Percentiles rank a stretch among this genome's conserved stretches.
Conservation (phyloP, 2,113 vertebrate genomes). For the Paradisaea rubra region DNA sequence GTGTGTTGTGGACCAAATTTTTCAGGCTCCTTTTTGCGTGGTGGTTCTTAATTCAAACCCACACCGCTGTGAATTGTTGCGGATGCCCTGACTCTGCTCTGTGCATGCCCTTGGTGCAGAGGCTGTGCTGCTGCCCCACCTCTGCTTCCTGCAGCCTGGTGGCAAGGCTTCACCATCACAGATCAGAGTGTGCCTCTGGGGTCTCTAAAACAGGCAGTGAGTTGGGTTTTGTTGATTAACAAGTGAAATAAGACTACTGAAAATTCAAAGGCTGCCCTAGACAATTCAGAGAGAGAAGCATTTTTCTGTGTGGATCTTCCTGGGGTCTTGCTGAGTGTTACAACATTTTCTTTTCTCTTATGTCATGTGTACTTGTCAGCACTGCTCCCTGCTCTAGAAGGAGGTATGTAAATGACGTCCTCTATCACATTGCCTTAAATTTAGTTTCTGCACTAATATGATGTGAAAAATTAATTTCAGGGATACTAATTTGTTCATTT, state of each 20-base stretch:
- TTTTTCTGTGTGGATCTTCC: neutral
- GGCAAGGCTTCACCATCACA: neutral
- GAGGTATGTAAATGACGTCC: neutral
- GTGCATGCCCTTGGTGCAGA: neutral
- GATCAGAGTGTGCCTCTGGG: neutral
- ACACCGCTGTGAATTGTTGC: fast-evolving
- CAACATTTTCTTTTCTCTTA: neutral
- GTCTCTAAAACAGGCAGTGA: neutral
- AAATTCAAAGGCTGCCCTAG: neutral
- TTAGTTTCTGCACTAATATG: neutral
- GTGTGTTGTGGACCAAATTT: neutral
- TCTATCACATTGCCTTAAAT: neutral
- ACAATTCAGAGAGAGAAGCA: neutral
- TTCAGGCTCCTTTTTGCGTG: neutral
- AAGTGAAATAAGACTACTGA: neutral
- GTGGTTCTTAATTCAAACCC: neutral
- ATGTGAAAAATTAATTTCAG: neutral
- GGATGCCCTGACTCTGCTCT: neutral
- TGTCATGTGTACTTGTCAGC: neutral
- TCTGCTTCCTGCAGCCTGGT: neutral
- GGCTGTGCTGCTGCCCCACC: neutral
- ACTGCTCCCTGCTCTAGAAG: neutral
- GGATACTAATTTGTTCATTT: neutral
- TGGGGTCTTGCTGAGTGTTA: neutral
- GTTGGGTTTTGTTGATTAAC: neutral